These are phyloP conservation scores for Trematocara nigrifrons DNA, from an alignment of 2,113 vertebrate genomes.

Conservation along the genomic window DNA sequence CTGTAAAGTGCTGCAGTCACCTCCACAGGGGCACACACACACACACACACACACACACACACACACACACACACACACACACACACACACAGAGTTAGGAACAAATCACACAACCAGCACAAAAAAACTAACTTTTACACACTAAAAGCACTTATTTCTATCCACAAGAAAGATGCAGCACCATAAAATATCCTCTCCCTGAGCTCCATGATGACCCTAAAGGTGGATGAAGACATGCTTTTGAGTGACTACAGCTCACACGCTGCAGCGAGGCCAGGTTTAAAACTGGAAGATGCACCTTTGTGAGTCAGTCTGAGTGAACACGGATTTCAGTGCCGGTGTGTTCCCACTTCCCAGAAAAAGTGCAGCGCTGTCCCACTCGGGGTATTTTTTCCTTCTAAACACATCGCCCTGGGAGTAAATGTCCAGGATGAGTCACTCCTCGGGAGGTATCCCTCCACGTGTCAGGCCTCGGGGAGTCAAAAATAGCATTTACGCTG, in stretches of 20 bases:
- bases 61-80: background rate
- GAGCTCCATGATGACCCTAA: background rate
- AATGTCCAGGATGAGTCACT: conserved; percentile 27
- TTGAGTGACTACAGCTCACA: background rate
- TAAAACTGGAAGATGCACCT: background rate
- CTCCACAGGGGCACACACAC: conserved; percentile 39
- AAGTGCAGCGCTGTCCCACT: background rate
- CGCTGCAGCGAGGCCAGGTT: background rate
- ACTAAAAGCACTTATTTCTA: background rate
- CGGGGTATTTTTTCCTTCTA: background rate
- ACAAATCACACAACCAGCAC: background rate
- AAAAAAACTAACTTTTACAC: background rate
- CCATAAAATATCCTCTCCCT: background rate
- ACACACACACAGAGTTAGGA: background rate
- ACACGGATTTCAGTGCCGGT: background rate
- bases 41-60: background rate
- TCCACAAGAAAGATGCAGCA: background rate
- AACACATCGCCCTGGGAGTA: background rate
- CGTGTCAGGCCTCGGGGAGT: background rate
- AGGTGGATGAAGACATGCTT: background rate
- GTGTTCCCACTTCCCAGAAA: background rate
- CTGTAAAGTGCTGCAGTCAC: conserved; percentile 67
- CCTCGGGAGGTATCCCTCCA: background rate
- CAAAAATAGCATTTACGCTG: background rate
- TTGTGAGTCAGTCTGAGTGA: background rate